phyloP scores from a whole-genome alignment of 2,888 invertebrate species.

The Atrina japonica region DNA sequence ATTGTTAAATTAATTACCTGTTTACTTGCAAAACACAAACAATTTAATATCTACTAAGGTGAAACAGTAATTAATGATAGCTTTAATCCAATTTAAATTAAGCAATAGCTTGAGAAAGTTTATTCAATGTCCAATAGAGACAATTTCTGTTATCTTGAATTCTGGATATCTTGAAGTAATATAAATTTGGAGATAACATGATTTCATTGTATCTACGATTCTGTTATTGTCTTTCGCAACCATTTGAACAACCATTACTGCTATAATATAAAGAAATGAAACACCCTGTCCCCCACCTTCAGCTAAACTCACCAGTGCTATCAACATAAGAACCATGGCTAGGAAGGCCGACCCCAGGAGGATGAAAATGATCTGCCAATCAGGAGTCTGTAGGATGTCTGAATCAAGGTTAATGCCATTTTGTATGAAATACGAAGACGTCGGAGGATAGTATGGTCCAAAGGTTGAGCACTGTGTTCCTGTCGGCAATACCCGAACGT shows the following conservation, averaged over 20 bases:
- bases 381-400: conserved; percentile 77
- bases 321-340: conserved; percentile 72
- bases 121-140: no score
- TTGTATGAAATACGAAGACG: conserved; percentile 70
- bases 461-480: conserved; percentile 73
- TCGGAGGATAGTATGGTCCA: conserved; percentile 79
- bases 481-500: conserved; percentile 75
- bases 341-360: conserved; percentile 72
- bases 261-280: neutral
- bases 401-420: conserved; percentile 72
- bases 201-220: no score
- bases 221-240: no score
- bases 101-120: no score
- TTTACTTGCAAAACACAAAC: no score
- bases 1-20: no score
- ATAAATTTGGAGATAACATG: no score
- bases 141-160: no score
- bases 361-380: conserved; percentile 77
- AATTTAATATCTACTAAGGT: no score
- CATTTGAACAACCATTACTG: neutral
- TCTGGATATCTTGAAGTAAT: no score
- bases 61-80: no score
- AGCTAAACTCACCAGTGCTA: conserved; percentile 71
- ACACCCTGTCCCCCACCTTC: neutral
- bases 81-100: no score